A percentile compares a stretch with the other conserved stretches of the same genome.
These are phyloP conservation scores for Carollia perspicillata DNA, from an alignment of 2,113 vertebrate genomes.

Conservation along the genomic window DNA sequence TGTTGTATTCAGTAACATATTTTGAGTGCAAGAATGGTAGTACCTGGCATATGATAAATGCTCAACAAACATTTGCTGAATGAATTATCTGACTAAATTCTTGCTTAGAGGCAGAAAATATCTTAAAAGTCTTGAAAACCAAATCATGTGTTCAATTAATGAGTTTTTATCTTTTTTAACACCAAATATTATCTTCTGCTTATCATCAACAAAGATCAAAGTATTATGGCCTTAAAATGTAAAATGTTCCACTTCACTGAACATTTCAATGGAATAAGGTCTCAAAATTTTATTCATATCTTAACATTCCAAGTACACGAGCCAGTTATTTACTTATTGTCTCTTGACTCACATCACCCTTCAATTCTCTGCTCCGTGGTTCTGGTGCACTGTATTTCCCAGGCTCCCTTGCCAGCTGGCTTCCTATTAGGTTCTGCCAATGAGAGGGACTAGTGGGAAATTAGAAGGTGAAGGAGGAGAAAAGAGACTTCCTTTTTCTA, in stretches of 20 bases:
- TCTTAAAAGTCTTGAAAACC: slow-evolving; percentile 1
- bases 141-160: slow-evolving; percentile 32
- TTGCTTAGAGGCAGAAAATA: background rate
- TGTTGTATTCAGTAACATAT: background rate
- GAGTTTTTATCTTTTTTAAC: background rate
- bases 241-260: background rate
- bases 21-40: background rate
- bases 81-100: background rate
- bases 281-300: background rate
- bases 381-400: slow-evolving; percentile 24
- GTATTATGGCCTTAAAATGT: background rate
- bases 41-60: background rate
- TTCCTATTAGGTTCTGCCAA: slow-evolving; percentile 19
- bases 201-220: slow-evolving; percentile 10
- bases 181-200: slow-evolving; percentile 1
- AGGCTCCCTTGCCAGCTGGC: background rate
- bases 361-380: background rate
- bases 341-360: background rate
- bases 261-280: background rate
- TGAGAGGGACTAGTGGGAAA: slow-evolving; percentile 21
- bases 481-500: slow-evolving; percentile 26
- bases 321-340: slow-evolving; percentile 1
- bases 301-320: background rate
- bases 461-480: background rate
- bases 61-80: background rate